Base-by-base conservation (phyloP, 2,113 vertebrate species). In the Euleptes europaea region DNA sequence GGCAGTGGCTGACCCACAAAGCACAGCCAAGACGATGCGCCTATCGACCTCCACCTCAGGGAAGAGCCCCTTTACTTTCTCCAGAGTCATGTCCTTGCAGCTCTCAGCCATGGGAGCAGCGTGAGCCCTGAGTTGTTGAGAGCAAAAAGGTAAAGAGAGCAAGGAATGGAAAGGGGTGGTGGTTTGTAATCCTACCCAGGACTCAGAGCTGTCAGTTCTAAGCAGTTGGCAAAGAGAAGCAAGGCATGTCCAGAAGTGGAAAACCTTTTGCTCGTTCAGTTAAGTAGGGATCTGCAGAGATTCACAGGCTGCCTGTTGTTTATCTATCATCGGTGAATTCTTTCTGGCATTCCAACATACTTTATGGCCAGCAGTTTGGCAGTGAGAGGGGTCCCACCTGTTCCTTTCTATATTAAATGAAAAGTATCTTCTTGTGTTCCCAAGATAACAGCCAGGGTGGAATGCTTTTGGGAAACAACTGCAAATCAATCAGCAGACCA, bases 181-280 rank as follows among this genome's bases (percentile, higher is more conserved):
- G n/a, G 80, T 42, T 85, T 26, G 63, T 85, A 73, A 80, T 35
- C 84, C 84, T 67, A 73, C 84, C 76, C 84, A 72, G 83, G 44
- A n/a, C n/a, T n/a, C n/a, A n/a, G 40, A 26, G 51, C 38, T 71
- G 67, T 69, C 66, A 72, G 2, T 26, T 49, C 51, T 21, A 72
- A 63, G 76, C 54, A 49, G 75, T 60, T 76, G 72, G 33, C 40
- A 66, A 71, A 47, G 19, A 71, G 49, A 85, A 47, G 26, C n/a
- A n/a, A 12, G 42, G 51, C 26, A 10, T 42, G 51, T 33, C 40
- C 23, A 79, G 76, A 31, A 44, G 51, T 49, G 40, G 31, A 72
- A n/a, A 73, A 31, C 54, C 38, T 73, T 40, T 49, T 33, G 23
- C 23, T 14, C 38, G 23, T 63, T 33, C 12, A 80, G 40, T 28